These are phyloP conservation scores for Corythoichthys intestinalis DNA, from an alignment of 2,113 vertebrate genomes.

Conservation along the genomic window DNA sequence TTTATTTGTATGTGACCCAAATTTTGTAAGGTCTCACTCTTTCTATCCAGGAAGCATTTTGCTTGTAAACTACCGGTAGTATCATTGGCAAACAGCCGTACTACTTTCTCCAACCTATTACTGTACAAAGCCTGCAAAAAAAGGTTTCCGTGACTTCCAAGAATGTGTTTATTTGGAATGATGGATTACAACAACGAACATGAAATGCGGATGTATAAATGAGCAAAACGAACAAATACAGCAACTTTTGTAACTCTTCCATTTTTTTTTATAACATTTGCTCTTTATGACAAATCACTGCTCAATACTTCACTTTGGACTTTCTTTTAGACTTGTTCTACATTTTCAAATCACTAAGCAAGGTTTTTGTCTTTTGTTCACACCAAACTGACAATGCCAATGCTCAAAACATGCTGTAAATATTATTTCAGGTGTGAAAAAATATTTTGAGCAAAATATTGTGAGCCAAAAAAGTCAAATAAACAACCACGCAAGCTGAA, in stretches of 20 bases:
- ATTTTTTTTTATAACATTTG: constrained; percentile 57
- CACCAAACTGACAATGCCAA: constrained; percentile 41
- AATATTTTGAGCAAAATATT: not conserved
- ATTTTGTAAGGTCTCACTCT: too few relatives aligned
- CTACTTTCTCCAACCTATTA: not conserved
- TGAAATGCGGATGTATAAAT: constrained; percentile 6
- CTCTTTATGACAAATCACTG: constrained; percentile 55
- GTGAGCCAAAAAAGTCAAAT: not conserved
- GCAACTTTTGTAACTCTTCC: constrained; percentile 37
- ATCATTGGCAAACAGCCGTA: not conserved
- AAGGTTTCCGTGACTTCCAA: not conserved
- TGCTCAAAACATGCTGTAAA: constrained; percentile 22
- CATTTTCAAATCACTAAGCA: constrained; percentile 36
- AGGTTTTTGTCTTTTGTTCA: constrained; percentile 53
- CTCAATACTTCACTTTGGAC: constrained; percentile 61
- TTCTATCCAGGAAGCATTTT: too few relatives aligned
- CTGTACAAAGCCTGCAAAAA: not conserved
- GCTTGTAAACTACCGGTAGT: too few relatives aligned
- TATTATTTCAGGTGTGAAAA: not conserved
- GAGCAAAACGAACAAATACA: constrained; percentile 35
- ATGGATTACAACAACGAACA: not conserved
- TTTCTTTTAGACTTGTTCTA: constrained; percentile 59
- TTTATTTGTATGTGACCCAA: too few relatives aligned
- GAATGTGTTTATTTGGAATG: not conserved
- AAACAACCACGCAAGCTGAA: constrained; percentile 32